Base-by-base conservation (phyloP, 2,888 invertebrate genomes). In the Neuroscelio doddi region DNA sequence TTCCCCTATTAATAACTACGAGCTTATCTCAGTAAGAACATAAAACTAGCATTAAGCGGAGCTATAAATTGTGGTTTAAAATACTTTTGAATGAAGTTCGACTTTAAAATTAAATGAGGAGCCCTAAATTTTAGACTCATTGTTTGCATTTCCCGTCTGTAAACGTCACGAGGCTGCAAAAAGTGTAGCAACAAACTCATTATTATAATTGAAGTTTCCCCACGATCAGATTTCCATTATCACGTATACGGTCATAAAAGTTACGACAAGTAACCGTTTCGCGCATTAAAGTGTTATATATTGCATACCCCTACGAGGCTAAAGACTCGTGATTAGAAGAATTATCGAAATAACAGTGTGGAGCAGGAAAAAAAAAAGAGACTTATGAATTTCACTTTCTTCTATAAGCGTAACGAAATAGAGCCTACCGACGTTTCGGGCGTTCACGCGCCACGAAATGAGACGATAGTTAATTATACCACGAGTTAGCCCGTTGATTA, bases 401-500 rank as follows among this genome's bases (percentile, higher is more conserved):
- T 30, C 24, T 29, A 38, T 34, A 24, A 45, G 34, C 56, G 42
- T 41, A 39, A 55, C 55, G 45, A 49, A 49, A 49, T 50, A 47
- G 50, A 39, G 44, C 38, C 38, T 32, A 21, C 36, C 27, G 12
- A 57, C 42, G 36, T 64, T 64, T 55, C 58, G 46, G 50, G 45
- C 53, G 42, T 45, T 58, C 51, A 27, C 49, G 52, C 30, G 42
- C 9, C n/a, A 27, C 34, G 42, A 27, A 62, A 62, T 50, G 58
- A 59, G 46, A 17, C 58, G 50, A 61, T 57, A 65, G 73, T 70
- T 77, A 77, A 77, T 77, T 77, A 77, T 74, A 77, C 74, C 68
- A 69, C 69, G 63, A 74, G 74, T 69, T 69, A 68, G 71, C 69
- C 68, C 69, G 72, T 70, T 76, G 77, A 77, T 77, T 75, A 75